Percentiles rank a stretch among this genome's conserved stretches.
These are phyloP conservation scores for Eidolon dupreanum DNA, from an alignment of 2,797 vertebrate species.

Conservation along the genomic window DNA sequence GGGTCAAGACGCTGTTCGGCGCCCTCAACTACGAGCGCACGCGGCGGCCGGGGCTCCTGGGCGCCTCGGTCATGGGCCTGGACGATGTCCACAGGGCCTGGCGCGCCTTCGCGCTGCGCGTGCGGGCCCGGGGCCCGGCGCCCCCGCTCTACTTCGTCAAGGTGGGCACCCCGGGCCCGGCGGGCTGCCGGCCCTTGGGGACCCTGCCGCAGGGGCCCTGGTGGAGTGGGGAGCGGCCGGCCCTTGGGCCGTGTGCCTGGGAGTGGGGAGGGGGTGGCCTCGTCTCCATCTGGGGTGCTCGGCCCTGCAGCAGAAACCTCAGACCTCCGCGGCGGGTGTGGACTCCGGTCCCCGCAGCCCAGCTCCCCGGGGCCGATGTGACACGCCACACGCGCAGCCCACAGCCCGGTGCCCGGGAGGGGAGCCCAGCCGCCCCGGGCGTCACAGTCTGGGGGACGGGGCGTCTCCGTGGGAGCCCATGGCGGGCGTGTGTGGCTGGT, in stretches of 20 bases:
- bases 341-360: no score
- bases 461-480: background rate
- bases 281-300: background rate
- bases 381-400: background rate
- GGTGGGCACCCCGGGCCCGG: conserved; percentile 81
- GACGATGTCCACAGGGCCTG: conserved; percentile 90
- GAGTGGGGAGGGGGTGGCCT: no score
- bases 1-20: conserved; percentile 89
- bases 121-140: conserved; percentile 65
- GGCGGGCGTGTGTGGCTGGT: accelerated
- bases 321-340: background rate
- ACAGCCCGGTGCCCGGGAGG: background rate
- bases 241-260: background rate
- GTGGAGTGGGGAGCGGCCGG: background rate
- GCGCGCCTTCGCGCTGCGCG: conserved; percentile 83
- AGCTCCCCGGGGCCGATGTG: background rate
- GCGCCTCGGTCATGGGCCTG: conserved; percentile 92
- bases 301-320: background rate
- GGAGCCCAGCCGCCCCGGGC: accelerated
- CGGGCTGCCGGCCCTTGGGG: no score
- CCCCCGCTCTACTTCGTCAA: conserved; percentile 94
- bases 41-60: conserved; percentile 85
- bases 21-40: conserved; percentile 90
- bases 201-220: accelerated
- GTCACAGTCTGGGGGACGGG: background rate